These are phyloP conservation scores for Eriosoma lanigerum DNA, from an alignment of 1,140 invertebrate genomes.

Conservation along the genomic window DNA sequence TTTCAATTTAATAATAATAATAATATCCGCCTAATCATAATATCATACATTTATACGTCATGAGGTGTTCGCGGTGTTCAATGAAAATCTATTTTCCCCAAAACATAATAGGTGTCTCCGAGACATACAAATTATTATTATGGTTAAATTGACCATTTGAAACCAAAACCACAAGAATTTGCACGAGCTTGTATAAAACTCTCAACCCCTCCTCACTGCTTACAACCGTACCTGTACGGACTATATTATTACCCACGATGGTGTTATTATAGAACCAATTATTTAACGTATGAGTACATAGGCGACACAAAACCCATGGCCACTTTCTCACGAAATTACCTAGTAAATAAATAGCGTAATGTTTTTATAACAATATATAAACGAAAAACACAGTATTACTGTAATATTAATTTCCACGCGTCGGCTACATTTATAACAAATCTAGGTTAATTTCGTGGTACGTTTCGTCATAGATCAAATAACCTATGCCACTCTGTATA, in stretches of 20 bases:
- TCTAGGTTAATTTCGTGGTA: slow-evolving; percentile 19
- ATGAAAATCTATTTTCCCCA: slow-evolving; percentile 9
- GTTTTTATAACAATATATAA: slow-evolving; percentile 15
- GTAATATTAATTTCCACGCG: not conserved
- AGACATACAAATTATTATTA: slow-evolving; percentile 24
- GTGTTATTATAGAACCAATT: slow-evolving; percentile 1
- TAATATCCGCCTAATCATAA: no score
- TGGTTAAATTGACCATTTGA: no score
- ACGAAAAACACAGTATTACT: not conserved
- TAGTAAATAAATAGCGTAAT: not conserved
- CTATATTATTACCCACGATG: not conserved
- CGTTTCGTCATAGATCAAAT: slow-evolving; percentile 4
- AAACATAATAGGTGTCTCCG: slow-evolving; percentile 1
- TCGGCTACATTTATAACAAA: not conserved
- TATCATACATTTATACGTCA: no score
- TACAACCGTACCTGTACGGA: not conserved
- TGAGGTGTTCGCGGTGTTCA: no score
- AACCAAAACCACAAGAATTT: not conserved
- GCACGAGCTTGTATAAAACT: not conserved
- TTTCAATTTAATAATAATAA: slow-evolving; percentile 3
- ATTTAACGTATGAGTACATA: not conserved
- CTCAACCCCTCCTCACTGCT: not conserved
- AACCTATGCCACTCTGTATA: not conserved
- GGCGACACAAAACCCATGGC: slow-evolving; percentile 15
- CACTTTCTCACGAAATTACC: slow-evolving; percentile 36